A percentile compares a stretch with the other conserved stretches of the same genome.
phyloP scores from a whole-genome alignment of 2,888 invertebrate species.

The Sarcophaga subvicina region DNA sequence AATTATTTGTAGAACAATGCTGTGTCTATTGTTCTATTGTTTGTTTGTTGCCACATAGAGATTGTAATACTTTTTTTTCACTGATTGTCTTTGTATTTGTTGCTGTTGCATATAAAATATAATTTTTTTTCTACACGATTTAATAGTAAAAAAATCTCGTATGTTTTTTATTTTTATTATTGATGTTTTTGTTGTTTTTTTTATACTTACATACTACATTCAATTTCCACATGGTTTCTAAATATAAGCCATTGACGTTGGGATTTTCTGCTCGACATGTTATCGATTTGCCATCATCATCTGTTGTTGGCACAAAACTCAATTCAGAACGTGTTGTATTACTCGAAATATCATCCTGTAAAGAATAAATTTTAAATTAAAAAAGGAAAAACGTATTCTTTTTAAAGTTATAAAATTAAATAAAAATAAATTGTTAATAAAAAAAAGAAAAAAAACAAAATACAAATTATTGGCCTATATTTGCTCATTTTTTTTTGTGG shows the following conservation, averaged over 20 bases:
- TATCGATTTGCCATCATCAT: slow-evolving; percentile 94
- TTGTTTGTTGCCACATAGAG: background rate
- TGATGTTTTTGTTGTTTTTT: slow-evolving; percentile 17
- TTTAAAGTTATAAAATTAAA: slow-evolving; percentile 38
- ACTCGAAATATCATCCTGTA: slow-evolving; percentile 90
- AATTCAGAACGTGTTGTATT: slow-evolving; percentile 93
- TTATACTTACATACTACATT: slow-evolving; percentile 93
- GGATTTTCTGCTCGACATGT: slow-evolving; percentile 96
- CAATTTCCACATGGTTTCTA: slow-evolving; percentile 93
- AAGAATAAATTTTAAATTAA: slow-evolving; percentile 17
- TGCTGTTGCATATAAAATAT: background rate
- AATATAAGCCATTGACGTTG: slow-evolving; percentile 90
- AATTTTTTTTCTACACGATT: slow-evolving; percentile 30
- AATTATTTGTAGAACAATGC: slow-evolving; percentile 25
- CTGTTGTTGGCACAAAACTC: slow-evolving; percentile 93
- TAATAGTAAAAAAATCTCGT: slow-evolving; percentile 10
- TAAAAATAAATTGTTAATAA: slow-evolving; percentile 17
- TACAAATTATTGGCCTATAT: no score
- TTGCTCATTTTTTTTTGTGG: no score
- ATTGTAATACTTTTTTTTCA: slow-evolving; percentile 15
- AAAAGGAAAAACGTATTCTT: slow-evolving; percentile 27
- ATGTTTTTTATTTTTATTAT: background rate
- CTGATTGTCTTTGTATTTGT: background rate
- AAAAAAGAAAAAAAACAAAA: background rate
- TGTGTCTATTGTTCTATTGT: slow-evolving; percentile 55